Evolutionary conservation across 2,888 invertebrate species (phyloP), one percentile per base, ranked within the genome.

Genomic region (Temnothorax ravouxi): DNA sequence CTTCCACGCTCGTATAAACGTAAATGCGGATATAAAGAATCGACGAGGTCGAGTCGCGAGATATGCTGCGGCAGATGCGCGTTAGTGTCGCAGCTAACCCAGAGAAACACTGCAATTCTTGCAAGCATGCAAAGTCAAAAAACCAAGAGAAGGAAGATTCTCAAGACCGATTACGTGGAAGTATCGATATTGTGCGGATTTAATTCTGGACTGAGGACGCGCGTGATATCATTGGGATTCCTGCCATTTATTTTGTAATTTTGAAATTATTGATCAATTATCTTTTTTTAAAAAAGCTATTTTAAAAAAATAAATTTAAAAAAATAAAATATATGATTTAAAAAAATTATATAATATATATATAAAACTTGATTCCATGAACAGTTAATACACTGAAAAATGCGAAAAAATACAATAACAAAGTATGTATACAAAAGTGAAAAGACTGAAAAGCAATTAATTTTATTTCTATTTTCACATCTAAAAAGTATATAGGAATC

Each of bases 1-100:
- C 29, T 21, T 34, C n/a, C 47, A 25, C n/a, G 18, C 29, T 69
- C 52, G 66, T 69, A 69, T 69, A 69, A 69, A 79, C 44, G 56
- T 71, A 47, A 79, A 56, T 59, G 56, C 52, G 66, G n/a, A 38
- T 11, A 18, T 34, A 21, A 76, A 64, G 66, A 67, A 67, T 67
- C 29, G 61, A 29, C 25, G 29, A 41, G 41, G 44, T 25, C 38
- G 50, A 38, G 50, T n/a, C 11, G 29, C 6, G 41, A 61, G 44
- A 74, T 61, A 29, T 21, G 44, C 74, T n/a, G 59, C 41, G n/a
- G 44, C 59, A 66, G 52, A 64, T 56, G 76, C 4, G 52, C 66
- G 25, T 64, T 64, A 61, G 34, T n/a, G n/a, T 25, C 54, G 41
- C 41, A 64, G 15, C 38, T 25, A 52, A 64, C 34, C n/a, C 25